Conservation (phyloP, 2,113 vertebrate genomes). For the Xiphophorus hellerii region DNA sequence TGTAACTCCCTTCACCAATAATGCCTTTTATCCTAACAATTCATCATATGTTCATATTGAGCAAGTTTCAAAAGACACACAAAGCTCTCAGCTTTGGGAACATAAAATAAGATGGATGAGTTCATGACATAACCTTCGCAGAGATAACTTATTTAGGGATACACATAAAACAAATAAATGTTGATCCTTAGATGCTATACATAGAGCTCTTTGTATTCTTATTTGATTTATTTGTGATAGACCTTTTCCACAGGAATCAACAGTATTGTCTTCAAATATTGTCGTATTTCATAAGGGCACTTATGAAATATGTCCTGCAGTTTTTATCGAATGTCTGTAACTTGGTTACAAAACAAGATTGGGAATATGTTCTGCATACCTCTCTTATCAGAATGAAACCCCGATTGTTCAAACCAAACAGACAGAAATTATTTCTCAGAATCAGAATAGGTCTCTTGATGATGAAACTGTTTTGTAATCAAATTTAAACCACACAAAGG, state of each 20-base stretch:
- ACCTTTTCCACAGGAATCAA: background rate
- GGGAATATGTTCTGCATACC: slow-evolving; percentile 11
- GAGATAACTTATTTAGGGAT: no score
- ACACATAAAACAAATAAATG: no score
- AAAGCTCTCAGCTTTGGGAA: no score
- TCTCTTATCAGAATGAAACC: slow-evolving; percentile 52
- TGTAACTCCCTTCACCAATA: no score
- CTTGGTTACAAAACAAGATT: slow-evolving; percentile 39
- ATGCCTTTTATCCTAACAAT: no score
- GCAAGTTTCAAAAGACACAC: no score
- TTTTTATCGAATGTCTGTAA: slow-evolving; percentile 42
- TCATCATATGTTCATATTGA: no score
- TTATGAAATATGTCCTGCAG: slow-evolving; percentile 11
- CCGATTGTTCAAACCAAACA: slow-evolving; percentile 29
- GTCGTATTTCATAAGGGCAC: slow-evolving; percentile 9
- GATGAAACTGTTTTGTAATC: slow-evolving; percentile 16
- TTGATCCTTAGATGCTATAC: background rate
- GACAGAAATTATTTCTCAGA: slow-evolving; percentile 38
- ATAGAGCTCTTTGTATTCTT: background rate
- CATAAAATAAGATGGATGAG: no score
- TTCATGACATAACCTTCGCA: no score
- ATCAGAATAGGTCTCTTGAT: slow-evolving; percentile 16
- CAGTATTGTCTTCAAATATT: slow-evolving; percentile 19
- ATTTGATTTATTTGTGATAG: background rate
- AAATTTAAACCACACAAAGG: slow-evolving; percentile 21